Conservation (phyloP, 1,140 invertebrate species). For the Eueides isabella region DNA sequence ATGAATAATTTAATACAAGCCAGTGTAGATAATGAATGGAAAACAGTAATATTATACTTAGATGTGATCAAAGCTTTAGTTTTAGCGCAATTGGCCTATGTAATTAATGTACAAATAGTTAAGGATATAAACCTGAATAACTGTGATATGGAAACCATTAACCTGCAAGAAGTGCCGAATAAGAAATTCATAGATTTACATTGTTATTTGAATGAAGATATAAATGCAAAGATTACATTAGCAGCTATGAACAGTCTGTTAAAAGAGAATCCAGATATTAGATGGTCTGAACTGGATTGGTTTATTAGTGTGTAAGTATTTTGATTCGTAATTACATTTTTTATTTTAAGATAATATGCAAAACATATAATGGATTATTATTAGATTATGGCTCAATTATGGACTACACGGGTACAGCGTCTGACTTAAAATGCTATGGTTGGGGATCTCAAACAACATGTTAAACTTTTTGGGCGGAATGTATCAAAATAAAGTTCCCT, state of each 20-base stretch:
- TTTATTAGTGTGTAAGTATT: conserved; percentile 67
- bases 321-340: neutral
- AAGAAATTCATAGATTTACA: conserved; percentile 68
- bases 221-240: conserved; percentile 57
- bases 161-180: conserved; percentile 67
- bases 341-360: neutral
- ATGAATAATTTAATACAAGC: conserved; percentile 62
- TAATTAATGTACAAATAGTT: conserved; percentile 75
- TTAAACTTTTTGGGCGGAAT: too few relatives aligned
- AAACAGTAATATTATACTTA: conserved; percentile 64
- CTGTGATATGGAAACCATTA: conserved; percentile 67
- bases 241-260: conserved; percentile 63
- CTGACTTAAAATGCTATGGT: too few relatives aligned
- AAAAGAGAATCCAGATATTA: conserved; percentile 62
- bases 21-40: conserved; percentile 63
- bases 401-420: too few relatives aligned
- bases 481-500: too few relatives aligned
- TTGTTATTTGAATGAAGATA: conserved; percentile 62
- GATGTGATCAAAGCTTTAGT: conserved; percentile 64
- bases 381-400: too few relatives aligned
- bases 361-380: too few relatives aligned
- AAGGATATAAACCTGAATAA: conserved; percentile 54
- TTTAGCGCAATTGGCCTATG: conserved; percentile 64
- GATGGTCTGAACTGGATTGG: conserved; percentile 70
- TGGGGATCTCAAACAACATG: too few relatives aligned